Conservation (phyloP, 1,140 invertebrate species). For the Zaprionus kolodkinae region DNA sequence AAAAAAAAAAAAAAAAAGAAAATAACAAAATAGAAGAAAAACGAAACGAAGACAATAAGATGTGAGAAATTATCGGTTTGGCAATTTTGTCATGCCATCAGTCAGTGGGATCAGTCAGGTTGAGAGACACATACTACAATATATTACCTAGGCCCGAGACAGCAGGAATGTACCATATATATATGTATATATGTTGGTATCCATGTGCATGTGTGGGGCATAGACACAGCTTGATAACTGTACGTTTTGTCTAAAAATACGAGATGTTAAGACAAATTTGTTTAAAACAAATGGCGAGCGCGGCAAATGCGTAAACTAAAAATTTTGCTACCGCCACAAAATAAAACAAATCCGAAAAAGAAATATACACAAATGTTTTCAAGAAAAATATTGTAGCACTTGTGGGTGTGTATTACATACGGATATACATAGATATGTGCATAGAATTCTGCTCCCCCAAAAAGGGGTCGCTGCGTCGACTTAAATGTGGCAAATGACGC, state of each 20-base stretch:
- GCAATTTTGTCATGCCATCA: slow-evolving; percentile 44
- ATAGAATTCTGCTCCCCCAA: slow-evolving; percentile 30
- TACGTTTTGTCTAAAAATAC: slow-evolving; percentile 68
- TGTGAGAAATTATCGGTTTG: slow-evolving; percentile 59
- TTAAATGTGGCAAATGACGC: slow-evolving; percentile 62
- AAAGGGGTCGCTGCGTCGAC: slow-evolving; percentile 1
- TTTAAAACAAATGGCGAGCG: slow-evolving; percentile 59
- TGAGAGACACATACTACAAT: slow-evolving; percentile 24
- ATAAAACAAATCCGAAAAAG: slow-evolving; percentile 24
- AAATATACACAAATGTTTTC: slow-evolving; percentile 26
- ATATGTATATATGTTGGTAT: not conserved
- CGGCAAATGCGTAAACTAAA: slow-evolving; percentile 37
- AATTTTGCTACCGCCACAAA: slow-evolving; percentile 25
- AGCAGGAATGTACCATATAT: slow-evolving; percentile 12
- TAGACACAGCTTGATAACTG: slow-evolving; percentile 52
- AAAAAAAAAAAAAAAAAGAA: slow-evolving; percentile 30
- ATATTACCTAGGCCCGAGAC: slow-evolving; percentile 28
- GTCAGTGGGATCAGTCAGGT: slow-evolving; percentile 2
- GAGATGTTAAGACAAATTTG: slow-evolving; percentile 55
- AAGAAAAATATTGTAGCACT: slow-evolving; percentile 21
- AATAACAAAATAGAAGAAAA: slow-evolving; percentile 38
- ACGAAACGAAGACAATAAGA: slow-evolving; percentile 54
- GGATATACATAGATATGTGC: not conserved
- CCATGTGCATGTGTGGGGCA: not conserved
- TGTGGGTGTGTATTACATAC: slow-evolving; percentile 24